phyloP scores from a whole-genome alignment of 92 coral and sea anemone species.

The Montipora capitata region DNA sequence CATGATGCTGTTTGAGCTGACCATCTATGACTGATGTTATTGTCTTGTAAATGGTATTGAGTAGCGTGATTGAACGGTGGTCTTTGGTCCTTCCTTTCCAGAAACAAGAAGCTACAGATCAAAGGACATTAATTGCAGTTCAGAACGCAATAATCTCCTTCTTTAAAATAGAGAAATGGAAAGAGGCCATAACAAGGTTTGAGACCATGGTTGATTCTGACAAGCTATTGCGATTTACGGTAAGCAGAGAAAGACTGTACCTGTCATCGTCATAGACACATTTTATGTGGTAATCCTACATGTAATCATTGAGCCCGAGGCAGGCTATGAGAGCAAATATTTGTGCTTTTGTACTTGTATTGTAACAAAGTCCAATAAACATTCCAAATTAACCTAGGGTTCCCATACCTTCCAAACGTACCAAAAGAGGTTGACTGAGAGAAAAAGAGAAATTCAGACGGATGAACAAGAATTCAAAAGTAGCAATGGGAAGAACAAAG shows the following conservation, averaged over 20 bases:
- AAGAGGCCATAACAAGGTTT: conserved; percentile 9
- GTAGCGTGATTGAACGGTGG: too few species aligned
- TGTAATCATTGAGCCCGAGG: not conserved
- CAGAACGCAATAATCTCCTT: not conserved
- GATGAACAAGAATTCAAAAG: too few species aligned
- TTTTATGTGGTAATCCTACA: not conserved
- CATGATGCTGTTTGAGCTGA: too few species aligned
- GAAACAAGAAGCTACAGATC: not conserved
- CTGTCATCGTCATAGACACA: not conserved
- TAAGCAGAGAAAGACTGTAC: not conserved
- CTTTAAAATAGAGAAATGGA: conserved; percentile 2
- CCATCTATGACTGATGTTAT: too few species aligned
- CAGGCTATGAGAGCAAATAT: not conserved
- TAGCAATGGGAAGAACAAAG: too few species aligned
- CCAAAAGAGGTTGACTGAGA: too few species aligned
- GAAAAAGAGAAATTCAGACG: too few species aligned
- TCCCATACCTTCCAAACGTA: too few species aligned
- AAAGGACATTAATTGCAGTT: not conserved
- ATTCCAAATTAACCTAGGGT: not conserved
- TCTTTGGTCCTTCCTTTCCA: too few species aligned
- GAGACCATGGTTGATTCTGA: not conserved
- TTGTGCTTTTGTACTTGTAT: not conserved
- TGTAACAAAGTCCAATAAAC: not conserved
- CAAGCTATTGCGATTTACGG: conserved; percentile 1
- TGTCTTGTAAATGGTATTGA: too few species aligned